Percentiles rank a stretch among this genome's conserved stretches.
phyloP scores from a whole-genome alignment of 2,113 vertebrate genomes.

The Myiopsitta monachus region DNA sequence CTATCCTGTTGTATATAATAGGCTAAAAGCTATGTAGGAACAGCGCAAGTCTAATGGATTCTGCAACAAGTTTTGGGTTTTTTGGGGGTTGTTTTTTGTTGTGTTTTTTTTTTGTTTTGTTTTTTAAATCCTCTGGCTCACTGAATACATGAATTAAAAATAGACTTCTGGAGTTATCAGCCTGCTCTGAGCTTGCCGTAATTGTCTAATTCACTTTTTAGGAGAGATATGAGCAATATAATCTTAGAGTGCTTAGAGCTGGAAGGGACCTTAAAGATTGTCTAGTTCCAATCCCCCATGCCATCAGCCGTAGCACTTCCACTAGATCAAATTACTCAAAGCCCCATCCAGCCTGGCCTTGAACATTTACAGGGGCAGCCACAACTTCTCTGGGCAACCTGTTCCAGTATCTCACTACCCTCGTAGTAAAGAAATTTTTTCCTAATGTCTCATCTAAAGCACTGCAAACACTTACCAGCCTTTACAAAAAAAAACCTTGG shows the following conservation, averaged over 20 bases:
- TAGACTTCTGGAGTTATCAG: neutral
- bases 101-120: accelerated
- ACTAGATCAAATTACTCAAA: neutral
- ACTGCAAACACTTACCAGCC: neutral
- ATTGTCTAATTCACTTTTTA: neutral
- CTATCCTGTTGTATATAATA: neutral
- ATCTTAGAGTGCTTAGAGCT: neutral
- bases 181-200: neutral
- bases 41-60: neutral
- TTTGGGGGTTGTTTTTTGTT: too few species aligned
- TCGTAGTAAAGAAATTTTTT: neutral
- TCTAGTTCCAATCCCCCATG: neutral
- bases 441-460: neutral
- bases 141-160: neutral
- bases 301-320: neutral
- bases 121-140: neutral
- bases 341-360: neutral
- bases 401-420: neutral
- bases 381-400: neutral
- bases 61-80: neutral
- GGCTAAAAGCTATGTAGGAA: neutral
- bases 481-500: neutral
- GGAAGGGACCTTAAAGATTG: neutral
- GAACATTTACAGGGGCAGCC: neutral
- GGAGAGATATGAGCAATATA: neutral